A percentile compares a stretch with the other conserved stretches of the same genome.
These are phyloP conservation scores for Adelphocoris suturalis DNA, from an alignment of 2,888 invertebrate species.

Conservation along the genomic window DNA sequence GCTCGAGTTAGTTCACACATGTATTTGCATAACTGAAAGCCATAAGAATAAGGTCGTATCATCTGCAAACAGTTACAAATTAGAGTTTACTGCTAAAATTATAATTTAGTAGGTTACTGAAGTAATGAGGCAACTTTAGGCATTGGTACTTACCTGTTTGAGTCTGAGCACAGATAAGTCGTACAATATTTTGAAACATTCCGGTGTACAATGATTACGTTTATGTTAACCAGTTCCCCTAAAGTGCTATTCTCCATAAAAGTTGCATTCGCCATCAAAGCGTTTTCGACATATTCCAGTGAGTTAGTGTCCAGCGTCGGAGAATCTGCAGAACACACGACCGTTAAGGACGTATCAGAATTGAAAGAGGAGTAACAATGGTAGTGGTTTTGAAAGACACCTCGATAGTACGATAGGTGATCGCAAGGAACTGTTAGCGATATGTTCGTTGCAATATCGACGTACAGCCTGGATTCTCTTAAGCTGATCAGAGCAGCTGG, in stretches of 20 bases:
- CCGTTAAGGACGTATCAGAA: background rate
- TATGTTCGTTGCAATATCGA: background rate
- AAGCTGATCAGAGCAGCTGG: background rate
- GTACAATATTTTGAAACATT: background rate
- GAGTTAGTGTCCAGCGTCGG: background rate
- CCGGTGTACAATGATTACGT: background rate
- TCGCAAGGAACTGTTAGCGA: background rate
- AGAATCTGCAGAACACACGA: background rate
- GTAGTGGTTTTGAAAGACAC: background rate
- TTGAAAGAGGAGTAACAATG: background rate
- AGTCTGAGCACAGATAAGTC: background rate
- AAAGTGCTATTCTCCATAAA: background rate
- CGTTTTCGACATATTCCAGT: too few species aligned
- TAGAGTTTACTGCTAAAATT: background rate
- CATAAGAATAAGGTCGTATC: background rate
- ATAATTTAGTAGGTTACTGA: background rate
- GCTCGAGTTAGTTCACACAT: too few species aligned
- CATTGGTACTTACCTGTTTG: background rate
- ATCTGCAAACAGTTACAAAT: background rate
- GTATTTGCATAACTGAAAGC: too few species aligned
- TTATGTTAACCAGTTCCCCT: background rate
- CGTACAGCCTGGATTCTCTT: background rate
- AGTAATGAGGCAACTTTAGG: background rate
- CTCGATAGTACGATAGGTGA: background rate
- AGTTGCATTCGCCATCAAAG: too few species aligned